Evolutionary conservation across 2,888 invertebrate genomes (phyloP).

Genomic region (Busseola fusca): DNA sequence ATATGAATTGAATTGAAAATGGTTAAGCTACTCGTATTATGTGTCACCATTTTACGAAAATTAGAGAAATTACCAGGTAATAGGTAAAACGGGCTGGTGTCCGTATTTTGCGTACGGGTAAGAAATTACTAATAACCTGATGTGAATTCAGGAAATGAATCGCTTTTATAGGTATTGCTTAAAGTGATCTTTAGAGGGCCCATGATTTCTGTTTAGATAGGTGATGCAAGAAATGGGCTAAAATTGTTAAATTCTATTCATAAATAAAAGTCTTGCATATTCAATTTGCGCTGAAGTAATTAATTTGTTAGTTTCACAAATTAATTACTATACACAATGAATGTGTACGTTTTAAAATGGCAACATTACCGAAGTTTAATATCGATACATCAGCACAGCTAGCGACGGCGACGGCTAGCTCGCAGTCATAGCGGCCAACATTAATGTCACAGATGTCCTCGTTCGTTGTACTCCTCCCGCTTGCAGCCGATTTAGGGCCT

Average conservation of each 20-base stretch:
- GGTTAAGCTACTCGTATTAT: too few species aligned
- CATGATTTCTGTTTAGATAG: background rate
- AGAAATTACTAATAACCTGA: too few species aligned
- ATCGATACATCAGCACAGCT: slow-evolving; percentile 15
- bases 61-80: too few species aligned
- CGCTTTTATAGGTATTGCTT: too few species aligned
- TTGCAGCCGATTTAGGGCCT: background rate
- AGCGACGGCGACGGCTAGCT: too few species aligned
- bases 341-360: background rate
- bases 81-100: too few species aligned
- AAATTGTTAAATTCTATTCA: background rate
- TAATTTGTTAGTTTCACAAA: slow-evolving; percentile 3
- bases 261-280: background rate
- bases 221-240: background rate
- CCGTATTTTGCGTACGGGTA: too few species aligned
- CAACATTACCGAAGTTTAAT: slow-evolving; percentile 9
- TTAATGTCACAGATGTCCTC: slow-evolving; percentile 13
- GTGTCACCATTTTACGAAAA: too few species aligned
- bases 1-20: too few species aligned
- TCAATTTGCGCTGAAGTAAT: background rate
- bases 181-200: too few species aligned
- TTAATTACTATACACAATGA: background rate
- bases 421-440: slow-evolving; percentile 13
- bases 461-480: slow-evolving; percentile 22
- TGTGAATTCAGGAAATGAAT: too few species aligned